phyloP scores from a whole-genome alignment of 1,140 invertebrate genomes.

The Heliothis virescens region DNA sequence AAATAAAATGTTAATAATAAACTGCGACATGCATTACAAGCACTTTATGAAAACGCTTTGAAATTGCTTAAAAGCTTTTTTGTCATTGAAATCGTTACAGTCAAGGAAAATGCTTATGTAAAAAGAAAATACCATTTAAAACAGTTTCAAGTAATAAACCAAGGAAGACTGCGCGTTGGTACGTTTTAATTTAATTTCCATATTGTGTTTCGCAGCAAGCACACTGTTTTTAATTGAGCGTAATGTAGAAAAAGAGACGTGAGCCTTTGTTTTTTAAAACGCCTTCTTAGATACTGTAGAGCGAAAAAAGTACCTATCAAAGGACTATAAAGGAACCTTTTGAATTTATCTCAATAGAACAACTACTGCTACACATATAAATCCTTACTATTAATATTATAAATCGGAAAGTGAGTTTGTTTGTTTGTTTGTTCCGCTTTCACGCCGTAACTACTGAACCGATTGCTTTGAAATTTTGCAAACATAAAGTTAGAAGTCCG shows the following conservation, averaged over 20 bases:
- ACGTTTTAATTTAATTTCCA: slow-evolving; percentile 21
- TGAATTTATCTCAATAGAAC: too few relatives aligned
- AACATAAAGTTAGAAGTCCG: too few relatives aligned
- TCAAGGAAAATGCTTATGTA: slow-evolving; percentile 8
- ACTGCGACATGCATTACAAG: not conserved
- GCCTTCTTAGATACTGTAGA: not conserved
- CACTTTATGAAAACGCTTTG: not conserved
- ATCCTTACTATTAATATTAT: too few relatives aligned
- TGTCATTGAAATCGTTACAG: slow-evolving; percentile 35
- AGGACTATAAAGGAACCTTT: too few relatives aligned
- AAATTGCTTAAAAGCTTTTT: slow-evolving; percentile 35
- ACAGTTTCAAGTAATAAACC: slow-evolving; percentile 5
- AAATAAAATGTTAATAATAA: slow-evolving; percentile 1
- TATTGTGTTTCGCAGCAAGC: not conserved
- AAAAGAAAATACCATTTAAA: slow-evolving; percentile 10
- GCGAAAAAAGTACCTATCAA: too few relatives aligned
- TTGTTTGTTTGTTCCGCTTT: too few relatives aligned
- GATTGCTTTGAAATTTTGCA: too few relatives aligned
- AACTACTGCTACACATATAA: not conserved
- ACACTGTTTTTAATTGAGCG: slow-evolving; percentile 9
- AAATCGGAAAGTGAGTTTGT: too few relatives aligned
- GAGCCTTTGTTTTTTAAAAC: not conserved
- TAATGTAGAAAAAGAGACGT: slow-evolving; percentile 24
- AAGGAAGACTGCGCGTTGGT: not conserved
- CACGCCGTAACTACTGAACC: too few relatives aligned